Conservation (phyloP, 2,797 vertebrate genomes). For the Siniperca undulata region DNA sequence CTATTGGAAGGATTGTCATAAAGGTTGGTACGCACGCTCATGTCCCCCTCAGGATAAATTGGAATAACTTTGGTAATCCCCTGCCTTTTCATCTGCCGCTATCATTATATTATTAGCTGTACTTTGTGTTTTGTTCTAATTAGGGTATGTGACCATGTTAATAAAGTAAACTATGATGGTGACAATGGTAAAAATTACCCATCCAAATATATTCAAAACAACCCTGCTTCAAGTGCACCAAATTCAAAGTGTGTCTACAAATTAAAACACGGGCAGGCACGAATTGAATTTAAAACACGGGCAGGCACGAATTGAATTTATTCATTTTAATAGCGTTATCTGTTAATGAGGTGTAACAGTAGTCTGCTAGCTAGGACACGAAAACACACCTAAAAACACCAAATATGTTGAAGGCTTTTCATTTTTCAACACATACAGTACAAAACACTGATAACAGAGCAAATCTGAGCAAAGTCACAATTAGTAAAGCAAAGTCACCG, state of each 20-base stretch:
- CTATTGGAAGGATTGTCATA: too few species aligned
- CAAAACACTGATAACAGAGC: conserved; percentile 68
- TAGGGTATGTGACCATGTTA: background rate
- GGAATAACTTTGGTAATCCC: background rate
- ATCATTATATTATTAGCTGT: background rate
- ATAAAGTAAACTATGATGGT: background rate
- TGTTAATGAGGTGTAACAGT: conserved; percentile 61
- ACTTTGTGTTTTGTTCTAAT: background rate
- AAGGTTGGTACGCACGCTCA: background rate
- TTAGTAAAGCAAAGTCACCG: conserved; percentile 63
- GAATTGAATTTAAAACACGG: conserved; percentile 27
- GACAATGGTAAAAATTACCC: background rate
- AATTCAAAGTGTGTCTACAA: background rate
- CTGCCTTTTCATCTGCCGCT: background rate
- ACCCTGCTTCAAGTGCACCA: too few species aligned
- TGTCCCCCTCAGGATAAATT: background rate
- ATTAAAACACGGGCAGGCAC: conserved; percentile 30
- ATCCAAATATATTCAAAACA: background rate
- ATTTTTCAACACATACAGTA: conserved; percentile 56
- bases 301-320: conserved; percentile 21
- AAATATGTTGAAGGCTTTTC: conserved; percentile 48
- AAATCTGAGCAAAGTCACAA: conserved; percentile 56
- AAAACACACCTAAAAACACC: conserved; percentile 61
- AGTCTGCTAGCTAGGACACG: conserved; percentile 62
- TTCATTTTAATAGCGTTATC: conserved; percentile 73